A percentile compares a stretch with the other conserved stretches of the same genome.
phyloP scores from a whole-genome alignment of 2,888 invertebrate species.

The Xylota sylvarum region DNA sequence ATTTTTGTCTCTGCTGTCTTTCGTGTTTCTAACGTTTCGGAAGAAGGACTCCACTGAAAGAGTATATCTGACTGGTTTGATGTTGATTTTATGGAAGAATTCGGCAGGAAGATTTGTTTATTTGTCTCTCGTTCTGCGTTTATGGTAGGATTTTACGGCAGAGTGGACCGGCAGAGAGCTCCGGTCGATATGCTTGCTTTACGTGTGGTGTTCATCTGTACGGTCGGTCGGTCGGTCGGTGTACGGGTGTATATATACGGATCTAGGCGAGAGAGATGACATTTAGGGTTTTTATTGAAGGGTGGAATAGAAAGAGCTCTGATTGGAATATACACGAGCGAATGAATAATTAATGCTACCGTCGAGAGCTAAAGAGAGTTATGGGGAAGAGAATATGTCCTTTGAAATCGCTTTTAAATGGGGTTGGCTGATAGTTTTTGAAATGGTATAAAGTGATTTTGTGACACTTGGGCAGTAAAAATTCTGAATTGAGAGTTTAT shows the following conservation, averaged over 20 bases:
- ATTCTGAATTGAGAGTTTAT: constrained; percentile 44
- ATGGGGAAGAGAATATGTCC: constrained; percentile 27
- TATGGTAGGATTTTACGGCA: constrained; percentile 73
- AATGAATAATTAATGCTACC: constrained; percentile 72
- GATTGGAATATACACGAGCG: constrained; percentile 73
- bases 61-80: constrained; percentile 54
- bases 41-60: constrained; percentile 6
- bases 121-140: constrained; percentile 72
- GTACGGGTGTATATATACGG: not conserved
- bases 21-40: not conserved
- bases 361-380: not conserved
- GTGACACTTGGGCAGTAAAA: constrained; percentile 67
- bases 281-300: constrained; percentile 62
- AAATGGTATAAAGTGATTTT: constrained; percentile 70
- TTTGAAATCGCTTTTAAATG: constrained; percentile 67
- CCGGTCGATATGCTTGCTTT: constrained; percentile 54
- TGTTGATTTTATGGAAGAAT: constrained; percentile 71
- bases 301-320: constrained; percentile 62
- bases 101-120: constrained; percentile 75
- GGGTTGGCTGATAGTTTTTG: constrained; percentile 63
- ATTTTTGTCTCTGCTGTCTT: constrained; percentile 5
- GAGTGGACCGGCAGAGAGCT: constrained; percentile 55
- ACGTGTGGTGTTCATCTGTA: constrained; percentile 10
- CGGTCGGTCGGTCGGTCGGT: too few relatives aligned
- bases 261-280: constrained; percentile 65